phyloP scores from a whole-genome alignment of 2,797 vertebrate genomes.

The Cyclura pinguis region DNA sequence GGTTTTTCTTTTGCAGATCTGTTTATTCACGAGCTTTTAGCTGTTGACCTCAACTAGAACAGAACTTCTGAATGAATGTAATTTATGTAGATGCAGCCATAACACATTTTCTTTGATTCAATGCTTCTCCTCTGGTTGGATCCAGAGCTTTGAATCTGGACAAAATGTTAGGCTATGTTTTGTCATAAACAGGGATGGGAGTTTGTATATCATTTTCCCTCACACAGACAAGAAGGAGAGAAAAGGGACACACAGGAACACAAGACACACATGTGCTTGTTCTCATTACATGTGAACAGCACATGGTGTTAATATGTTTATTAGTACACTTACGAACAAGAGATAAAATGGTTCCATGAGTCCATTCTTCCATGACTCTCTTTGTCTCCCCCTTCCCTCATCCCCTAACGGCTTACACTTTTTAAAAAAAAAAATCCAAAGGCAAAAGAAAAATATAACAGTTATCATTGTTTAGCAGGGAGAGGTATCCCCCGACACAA shows the following conservation, averaged over 20 bases:
- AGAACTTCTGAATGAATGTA: too few species aligned
- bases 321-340: neutral
- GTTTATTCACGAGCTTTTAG: too few species aligned
- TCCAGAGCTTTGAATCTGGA: neutral
- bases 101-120: too few species aligned
- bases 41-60: too few species aligned
- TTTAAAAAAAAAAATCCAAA: slow-evolving; percentile 5
- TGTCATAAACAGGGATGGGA: neutral
- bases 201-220: neutral
- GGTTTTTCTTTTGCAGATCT: too few species aligned
- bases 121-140: neutral
- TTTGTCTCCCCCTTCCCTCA: neutral
- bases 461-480: neutral
- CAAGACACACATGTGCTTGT: neutral
- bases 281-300: neutral
- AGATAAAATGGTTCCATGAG: neutral
- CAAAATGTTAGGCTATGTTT: neutral
- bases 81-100: too few species aligned
- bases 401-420: neutral
- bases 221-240: neutral
- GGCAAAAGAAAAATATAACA: neutral
- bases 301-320: neutral
- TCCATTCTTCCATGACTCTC: neutral
- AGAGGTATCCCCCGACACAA: slow-evolving; percentile 22
- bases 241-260: neutral